Evolutionary conservation across 1,140 invertebrate genomes (phyloP), one percentile per base, ranked within the genome.

Genomic region (Zaprionus taronus): DNA sequence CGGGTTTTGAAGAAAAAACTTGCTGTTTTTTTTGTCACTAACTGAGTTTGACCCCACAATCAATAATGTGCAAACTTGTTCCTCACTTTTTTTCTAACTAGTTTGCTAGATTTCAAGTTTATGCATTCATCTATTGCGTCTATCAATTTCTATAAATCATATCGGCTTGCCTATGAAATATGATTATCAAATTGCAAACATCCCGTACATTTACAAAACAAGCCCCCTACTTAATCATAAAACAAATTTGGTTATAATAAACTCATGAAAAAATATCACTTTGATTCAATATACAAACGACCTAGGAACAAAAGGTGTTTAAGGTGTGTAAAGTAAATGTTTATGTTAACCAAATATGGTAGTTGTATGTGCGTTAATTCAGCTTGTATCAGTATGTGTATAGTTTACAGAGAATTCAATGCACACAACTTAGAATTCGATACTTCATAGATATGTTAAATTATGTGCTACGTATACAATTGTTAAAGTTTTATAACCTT

Each of bases 391-490:
- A 5, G 47, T 24, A 14, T 24, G 11, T 24, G 53, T 56, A 56
- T 56, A 26, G 2, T 56, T 55, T 31, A n/a, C 53, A 56, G 15
- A 26, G 11, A 17, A 41, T 65, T 28, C 2, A 31, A 22, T 36
- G 22, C 44, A 22, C 34, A 12, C 31, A 62, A 53, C 12, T 24
- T 31, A 20, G 34, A 26, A 38, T 41, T 28, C 15, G 12, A 60
- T 20, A 73, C 38, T 24, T 34, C 41, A 9, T 4, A 66, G 31
- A 38, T 56, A 66, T 24, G 64, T 55, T 7, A 9, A 66, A 15
- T 22, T 20, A 56, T 56, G 24, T 53, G 64, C 36, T 66, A 65
- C 62, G 64, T 66, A 66, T 66, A 66, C 62, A 65, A n/a, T 26
- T 44, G 28, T 14, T 17, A n/a, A 31, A 22, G 53, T 51, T 22